Conservation (phyloP, 2,113 vertebrate species). For the Gymnobelideus leadbeateri region DNA sequence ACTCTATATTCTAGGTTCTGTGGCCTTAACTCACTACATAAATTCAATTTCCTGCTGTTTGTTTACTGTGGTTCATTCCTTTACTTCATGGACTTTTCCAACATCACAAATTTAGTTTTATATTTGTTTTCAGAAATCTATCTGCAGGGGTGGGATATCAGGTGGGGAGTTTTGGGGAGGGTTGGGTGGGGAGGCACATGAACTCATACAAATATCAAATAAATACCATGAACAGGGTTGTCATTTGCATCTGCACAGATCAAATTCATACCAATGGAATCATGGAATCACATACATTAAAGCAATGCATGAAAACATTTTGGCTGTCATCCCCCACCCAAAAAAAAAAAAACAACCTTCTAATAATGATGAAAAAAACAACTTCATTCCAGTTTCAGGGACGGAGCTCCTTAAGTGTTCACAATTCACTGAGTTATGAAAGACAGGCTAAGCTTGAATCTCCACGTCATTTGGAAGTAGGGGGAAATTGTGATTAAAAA, state of each 20-base stretch:
- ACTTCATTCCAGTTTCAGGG: conserved; percentile 24
- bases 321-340: not conserved
- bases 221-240: not conserved
- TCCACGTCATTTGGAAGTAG: conserved; percentile 15
- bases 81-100: not conserved
- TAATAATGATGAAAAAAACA: not conserved
- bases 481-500: not conserved
- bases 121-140: not conserved
- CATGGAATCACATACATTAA: not conserved
- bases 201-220: not conserved
- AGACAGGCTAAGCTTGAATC: conserved; percentile 13
- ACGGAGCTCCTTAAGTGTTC: not conserved
- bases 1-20: not conserved
- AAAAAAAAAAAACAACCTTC: not conserved
- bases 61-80: not conserved
- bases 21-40: not conserved
- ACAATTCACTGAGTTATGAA: conserved; percentile 27
- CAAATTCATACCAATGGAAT: not conserved
- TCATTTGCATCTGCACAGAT: not conserved
- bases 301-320: conserved; percentile 45
- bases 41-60: not conserved
- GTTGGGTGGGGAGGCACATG: not conserved
- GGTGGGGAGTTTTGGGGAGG: not conserved
- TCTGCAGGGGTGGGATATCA: not conserved
- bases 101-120: conserved; percentile 41